phyloP scores from a whole-genome alignment of 1,140 invertebrate genomes.

The Cheumatopsyche charites region DNA sequence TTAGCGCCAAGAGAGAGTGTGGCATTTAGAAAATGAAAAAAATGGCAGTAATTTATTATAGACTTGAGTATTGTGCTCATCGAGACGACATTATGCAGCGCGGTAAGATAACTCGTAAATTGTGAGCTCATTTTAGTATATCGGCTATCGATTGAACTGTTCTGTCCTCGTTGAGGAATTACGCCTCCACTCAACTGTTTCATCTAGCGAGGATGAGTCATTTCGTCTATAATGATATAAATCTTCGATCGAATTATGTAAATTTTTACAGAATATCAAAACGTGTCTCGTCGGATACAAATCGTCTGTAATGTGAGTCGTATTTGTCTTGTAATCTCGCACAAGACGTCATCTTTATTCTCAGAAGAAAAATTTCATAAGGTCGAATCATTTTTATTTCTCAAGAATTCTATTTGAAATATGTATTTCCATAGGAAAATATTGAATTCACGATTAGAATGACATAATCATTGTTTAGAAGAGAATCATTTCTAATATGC shows the following conservation, averaged over 20 bases:
- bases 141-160: slow-evolving; percentile 7
- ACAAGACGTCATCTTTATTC: not conserved
- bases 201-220: not conserved
- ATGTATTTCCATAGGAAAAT: too few relatives aligned
- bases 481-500: too few relatives aligned
- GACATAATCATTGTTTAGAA: too few relatives aligned
- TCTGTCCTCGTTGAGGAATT: not conserved
- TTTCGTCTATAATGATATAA: slow-evolving; percentile 4
- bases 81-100: not conserved
- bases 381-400: not conserved
- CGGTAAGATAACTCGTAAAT: slow-evolving; percentile 3
- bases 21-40: not conserved
- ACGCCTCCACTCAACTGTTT: not conserved
- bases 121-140: slow-evolving; percentile 1
- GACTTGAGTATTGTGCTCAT: too few relatives aligned
- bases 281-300: not conserved
- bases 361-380: not conserved
- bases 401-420: too few relatives aligned
- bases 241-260: not conserved
- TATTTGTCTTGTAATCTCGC: not conserved
- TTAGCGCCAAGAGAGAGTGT: not conserved
- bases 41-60: not conserved
- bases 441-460: too few relatives aligned
- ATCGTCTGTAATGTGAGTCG: not conserved
- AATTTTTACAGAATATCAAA: not conserved